Evolutionary conservation across 1,140 invertebrate species (phyloP).

Genomic region (Dendroctonus ponderosae): DNA sequence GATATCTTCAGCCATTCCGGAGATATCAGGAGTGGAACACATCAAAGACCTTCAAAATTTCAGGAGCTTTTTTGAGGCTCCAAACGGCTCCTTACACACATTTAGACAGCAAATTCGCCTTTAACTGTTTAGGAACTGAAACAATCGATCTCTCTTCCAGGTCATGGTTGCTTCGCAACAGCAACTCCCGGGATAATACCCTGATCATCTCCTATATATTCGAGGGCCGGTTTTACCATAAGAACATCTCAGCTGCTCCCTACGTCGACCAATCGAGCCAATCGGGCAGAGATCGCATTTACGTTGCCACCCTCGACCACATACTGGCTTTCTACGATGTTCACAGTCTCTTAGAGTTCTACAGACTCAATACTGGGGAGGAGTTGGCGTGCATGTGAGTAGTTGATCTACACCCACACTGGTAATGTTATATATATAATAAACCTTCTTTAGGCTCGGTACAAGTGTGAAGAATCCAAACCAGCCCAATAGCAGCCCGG

Average conservation of each 20-base stretch:
- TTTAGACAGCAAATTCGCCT: too few relatives aligned
- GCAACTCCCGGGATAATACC: neutral
- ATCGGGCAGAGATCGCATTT: neutral
- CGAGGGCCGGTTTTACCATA: neutral
- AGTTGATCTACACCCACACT: neutral
- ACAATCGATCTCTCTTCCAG: neutral
- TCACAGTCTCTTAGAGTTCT: constrained; percentile 6
- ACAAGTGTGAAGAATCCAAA: neutral
- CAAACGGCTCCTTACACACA: too few relatives aligned
- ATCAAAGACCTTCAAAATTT: too few relatives aligned
- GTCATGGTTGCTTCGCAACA: neutral
- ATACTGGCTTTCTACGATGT: constrained; percentile 6
- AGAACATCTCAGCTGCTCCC: neutral
- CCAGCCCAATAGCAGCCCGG: neutral
- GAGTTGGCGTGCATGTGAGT: neutral
- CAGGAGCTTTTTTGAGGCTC: too few relatives aligned
- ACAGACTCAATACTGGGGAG: constrained; percentile 3
- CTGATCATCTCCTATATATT: neutral
- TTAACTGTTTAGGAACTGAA: neutral
- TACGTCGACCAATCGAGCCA: neutral
- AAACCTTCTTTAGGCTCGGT: neutral
- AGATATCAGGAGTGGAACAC: too few relatives aligned
- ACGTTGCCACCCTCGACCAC: neutral
- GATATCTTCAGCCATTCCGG: too few relatives aligned
- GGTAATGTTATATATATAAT: neutral